A percentile compares a stretch with the other conserved stretches of the same genome.
Evolutionary conservation across 2,888 invertebrate genomes (phyloP).

Genomic region (Ophion obscuratus): DNA sequence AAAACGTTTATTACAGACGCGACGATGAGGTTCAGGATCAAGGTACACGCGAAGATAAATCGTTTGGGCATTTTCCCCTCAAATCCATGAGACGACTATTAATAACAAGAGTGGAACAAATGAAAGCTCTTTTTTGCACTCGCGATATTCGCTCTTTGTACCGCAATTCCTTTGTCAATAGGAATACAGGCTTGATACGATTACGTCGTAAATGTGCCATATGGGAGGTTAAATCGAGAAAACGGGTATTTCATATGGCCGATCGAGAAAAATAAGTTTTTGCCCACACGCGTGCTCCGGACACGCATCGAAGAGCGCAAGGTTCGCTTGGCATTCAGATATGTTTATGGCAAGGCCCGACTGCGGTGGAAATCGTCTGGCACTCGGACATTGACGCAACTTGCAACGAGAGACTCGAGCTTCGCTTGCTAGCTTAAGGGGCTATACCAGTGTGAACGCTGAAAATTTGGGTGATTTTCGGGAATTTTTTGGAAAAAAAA

Average conservation of each 20-base stretch:
- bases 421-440: constrained; percentile 1
- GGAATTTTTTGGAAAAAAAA: too few relatives aligned
- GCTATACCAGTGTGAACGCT: too few relatives aligned
- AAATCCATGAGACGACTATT: too few relatives aligned
- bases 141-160: neutral
- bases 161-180: constrained; percentile 20
- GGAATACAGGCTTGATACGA: constrained; percentile 21
- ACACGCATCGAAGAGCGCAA: constrained; percentile 52
- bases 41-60: too few relatives aligned
- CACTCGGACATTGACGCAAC: constrained; percentile 6
- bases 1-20: too few relatives aligned
- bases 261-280: constrained; percentile 50
- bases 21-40: too few relatives aligned
- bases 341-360: neutral
- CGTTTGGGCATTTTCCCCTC: too few relatives aligned
- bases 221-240: constrained; percentile 24
- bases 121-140: neutral
- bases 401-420: constrained; percentile 12
- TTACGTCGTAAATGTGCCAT: constrained; percentile 31
- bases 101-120: too few relatives aligned
- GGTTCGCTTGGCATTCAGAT: constrained; percentile 35
- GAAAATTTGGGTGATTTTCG: too few relatives aligned
- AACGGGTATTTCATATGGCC: constrained; percentile 32
- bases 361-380: neutral
- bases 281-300: constrained; percentile 38